phyloP scores from a whole-genome alignment of 2,888 invertebrate genomes.

The Boloria euphrosyne region DNA sequence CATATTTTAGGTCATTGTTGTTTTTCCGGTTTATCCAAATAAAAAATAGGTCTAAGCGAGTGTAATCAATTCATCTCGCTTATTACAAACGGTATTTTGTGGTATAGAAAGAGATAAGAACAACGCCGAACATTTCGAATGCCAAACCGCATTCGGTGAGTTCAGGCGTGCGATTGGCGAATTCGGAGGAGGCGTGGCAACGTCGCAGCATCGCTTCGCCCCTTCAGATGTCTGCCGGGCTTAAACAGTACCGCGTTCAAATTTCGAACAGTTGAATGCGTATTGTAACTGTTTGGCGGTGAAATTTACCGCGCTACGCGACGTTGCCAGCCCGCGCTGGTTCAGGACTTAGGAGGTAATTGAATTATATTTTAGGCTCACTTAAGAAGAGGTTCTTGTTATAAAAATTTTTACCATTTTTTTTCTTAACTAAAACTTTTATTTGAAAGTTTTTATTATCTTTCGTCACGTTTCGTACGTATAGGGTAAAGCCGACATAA shows the following conservation, averaged over 20 bases:
- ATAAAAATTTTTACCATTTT: slow-evolving; percentile 25
- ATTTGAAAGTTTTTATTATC: neutral
- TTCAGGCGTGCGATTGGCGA: slow-evolving; percentile 57
- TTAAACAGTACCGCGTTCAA: slow-evolving; percentile 70
- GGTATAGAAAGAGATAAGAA: slow-evolving; percentile 46
- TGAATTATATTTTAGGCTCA: slow-evolving; percentile 47
- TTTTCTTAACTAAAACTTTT: neutral
- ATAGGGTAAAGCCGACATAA: too few species aligned
- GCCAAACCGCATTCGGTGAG: slow-evolving; percentile 49
- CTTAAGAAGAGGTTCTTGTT: slow-evolving; percentile 29
- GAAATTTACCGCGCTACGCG: slow-evolving; percentile 61
- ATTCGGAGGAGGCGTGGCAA: slow-evolving; percentile 63
- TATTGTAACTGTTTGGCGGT: slow-evolving; percentile 71
- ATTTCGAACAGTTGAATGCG: slow-evolving; percentile 78
- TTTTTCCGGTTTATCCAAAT: slow-evolving; percentile 26
- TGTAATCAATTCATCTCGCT: slow-evolving; percentile 48
- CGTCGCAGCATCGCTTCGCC: slow-evolving; percentile 57
- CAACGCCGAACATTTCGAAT: slow-evolving; percentile 42
- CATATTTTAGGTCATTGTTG: slow-evolving; percentile 29
- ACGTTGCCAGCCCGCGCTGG: slow-evolving; percentile 67
- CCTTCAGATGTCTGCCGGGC: slow-evolving; percentile 66
- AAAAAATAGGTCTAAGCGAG: slow-evolving; percentile 38
- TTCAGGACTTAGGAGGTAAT: slow-evolving; percentile 68
- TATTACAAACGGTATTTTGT: slow-evolving; percentile 39
- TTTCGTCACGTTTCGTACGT: neutral